Evolutionary conservation across 2,797 vertebrate species (phyloP).

Genomic region (Pristis pectinata): DNA sequence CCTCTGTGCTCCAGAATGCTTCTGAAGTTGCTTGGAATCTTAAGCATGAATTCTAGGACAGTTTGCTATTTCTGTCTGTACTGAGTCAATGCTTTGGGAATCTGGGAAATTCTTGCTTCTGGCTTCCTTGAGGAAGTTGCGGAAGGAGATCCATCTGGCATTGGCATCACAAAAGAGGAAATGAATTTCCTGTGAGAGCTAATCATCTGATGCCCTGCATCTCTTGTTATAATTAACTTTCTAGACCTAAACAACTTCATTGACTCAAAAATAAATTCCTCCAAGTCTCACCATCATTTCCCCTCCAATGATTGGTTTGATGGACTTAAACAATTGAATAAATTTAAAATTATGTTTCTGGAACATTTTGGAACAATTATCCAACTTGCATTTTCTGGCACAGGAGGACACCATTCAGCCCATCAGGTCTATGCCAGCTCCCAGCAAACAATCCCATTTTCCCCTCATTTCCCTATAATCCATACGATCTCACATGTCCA

Average conservation of each 20-base stretch:
- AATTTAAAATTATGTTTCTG: not conserved
- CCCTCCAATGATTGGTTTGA: not conserved
- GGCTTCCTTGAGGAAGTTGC: slow-evolving; percentile 7
- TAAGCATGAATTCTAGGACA: not conserved
- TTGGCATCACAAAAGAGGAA: slow-evolving; percentile 6
- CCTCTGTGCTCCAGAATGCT: not conserved
- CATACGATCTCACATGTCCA: too few species aligned
- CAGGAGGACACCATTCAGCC: too few species aligned
- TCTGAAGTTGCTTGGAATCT: not conserved
- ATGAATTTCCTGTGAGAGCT: not conserved
- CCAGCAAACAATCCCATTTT: too few species aligned
- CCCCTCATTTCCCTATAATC: too few species aligned
- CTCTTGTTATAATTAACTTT: slow-evolving; percentile 1
- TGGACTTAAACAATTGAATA: not conserved
- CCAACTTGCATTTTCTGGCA: not conserved
- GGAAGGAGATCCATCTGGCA: slow-evolving; percentile 27
- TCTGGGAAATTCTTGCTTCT: not conserved
- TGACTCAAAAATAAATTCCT: not conserved
- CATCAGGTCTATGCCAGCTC: too few species aligned
- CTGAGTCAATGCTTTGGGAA: not conserved
- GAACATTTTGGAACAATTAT: too few species aligned
- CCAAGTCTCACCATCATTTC: not conserved
- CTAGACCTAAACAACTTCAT: not conserved
- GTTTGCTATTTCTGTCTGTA: not conserved
- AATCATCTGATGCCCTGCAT: not conserved